Evolutionary conservation across 2,888 invertebrate genomes (phyloP).

Genomic region (Cotesia congregata): DNA sequence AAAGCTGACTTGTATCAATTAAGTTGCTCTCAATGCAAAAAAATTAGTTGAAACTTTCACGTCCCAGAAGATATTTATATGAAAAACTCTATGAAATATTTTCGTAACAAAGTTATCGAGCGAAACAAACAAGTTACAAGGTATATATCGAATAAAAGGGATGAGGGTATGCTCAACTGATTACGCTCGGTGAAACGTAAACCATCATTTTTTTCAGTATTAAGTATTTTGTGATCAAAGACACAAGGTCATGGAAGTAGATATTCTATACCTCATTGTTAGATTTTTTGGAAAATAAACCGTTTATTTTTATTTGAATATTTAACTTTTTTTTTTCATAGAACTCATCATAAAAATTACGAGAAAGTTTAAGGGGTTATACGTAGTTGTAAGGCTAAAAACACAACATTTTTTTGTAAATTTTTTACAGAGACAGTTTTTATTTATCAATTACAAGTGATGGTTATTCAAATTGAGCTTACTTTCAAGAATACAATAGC

Average conservation of each 20-base stretch:
- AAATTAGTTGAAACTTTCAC: neutral
- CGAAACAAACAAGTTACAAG: neutral
- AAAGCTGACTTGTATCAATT: neutral
- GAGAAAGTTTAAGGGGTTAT: too few species aligned
- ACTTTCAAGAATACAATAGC: too few species aligned
- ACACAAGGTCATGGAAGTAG: neutral
- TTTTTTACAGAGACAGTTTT: too few species aligned
- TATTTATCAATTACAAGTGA: too few species aligned
- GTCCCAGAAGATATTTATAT: neutral
- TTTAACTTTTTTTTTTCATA: too few species aligned
- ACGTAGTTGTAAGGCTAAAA: too few species aligned
- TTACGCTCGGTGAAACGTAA: neutral
- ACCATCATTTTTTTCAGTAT: neutral
- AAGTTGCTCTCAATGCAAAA: neutral
- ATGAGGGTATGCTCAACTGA: neutral
- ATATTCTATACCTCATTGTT: too few species aligned
- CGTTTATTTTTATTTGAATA: too few species aligned
- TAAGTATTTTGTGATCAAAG: neutral
- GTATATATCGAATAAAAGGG: neutral
- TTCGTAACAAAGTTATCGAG: neutral
- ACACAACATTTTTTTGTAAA: too few species aligned
- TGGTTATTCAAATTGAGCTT: too few species aligned
- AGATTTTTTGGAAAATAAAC: too few species aligned
- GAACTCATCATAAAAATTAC: too few species aligned
- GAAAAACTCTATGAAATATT: neutral